These are phyloP conservation scores for Platysternon megacephalum DNA, from an alignment of 2,113 vertebrate genomes.

Conservation along the genomic window DNA sequence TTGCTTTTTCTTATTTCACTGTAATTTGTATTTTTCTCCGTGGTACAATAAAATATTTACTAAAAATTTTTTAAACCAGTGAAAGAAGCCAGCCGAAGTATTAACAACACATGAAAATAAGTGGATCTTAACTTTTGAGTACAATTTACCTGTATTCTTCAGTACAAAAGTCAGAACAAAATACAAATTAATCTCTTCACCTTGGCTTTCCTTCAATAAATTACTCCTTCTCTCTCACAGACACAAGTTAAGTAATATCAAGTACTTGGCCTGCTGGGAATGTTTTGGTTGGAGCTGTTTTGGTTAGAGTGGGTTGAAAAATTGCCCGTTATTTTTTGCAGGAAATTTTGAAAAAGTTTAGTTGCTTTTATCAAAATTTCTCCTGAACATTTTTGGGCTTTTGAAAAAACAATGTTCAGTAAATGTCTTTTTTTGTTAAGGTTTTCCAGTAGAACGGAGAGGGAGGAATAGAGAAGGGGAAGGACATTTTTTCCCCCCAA, in stretches of 20 bases:
- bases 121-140: not conserved
- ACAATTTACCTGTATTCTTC: not conserved
- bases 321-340: not conserved
- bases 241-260: not conserved
- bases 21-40: not conserved
- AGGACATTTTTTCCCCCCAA: not conserved
- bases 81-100: not conserved
- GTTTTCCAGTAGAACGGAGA: not conserved
- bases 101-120: not conserved
- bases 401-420: not conserved
- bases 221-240: not conserved
- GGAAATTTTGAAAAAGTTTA: not conserved
- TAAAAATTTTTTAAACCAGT: not conserved
- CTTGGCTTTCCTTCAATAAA: not conserved
- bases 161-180: not conserved
- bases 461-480: not conserved
- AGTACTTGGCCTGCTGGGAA: not conserved
- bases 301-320: not conserved
- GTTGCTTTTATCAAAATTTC: not conserved
- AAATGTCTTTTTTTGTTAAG: not conserved
- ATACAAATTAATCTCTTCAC: not conserved
- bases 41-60: not conserved
- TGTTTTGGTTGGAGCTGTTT: not conserved
- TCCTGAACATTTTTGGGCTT: not conserved
- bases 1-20: not conserved